These are phyloP conservation scores for Prenolepis imparis DNA, from an alignment of 2,888 invertebrate species.

Conservation along the genomic window DNA sequence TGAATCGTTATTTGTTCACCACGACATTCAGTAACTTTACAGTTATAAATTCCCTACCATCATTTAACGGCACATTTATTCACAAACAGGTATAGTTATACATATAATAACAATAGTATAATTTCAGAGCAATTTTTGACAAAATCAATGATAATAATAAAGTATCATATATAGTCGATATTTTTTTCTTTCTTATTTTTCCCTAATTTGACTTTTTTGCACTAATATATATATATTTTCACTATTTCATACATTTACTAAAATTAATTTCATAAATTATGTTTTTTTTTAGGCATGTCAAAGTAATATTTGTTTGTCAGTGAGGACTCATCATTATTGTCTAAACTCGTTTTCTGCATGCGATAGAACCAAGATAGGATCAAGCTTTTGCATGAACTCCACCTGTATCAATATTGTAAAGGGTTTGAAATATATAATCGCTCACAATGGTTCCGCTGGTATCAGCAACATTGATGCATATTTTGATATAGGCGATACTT, in stretches of 20 bases:
- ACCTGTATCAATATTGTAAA: conserved; percentile 84
- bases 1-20: conserved; percentile 84
- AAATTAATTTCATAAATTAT: conserved; percentile 31
- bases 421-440: conserved; percentile 83
- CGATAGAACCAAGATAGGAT: conserved; percentile 64
- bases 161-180: background rate
- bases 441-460: conserved; percentile 87
- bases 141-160: background rate
- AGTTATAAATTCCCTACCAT: conserved; percentile 78
- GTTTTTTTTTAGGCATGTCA: conserved; percentile 79
- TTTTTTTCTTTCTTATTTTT: background rate
- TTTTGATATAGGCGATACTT: conserved; percentile 85
- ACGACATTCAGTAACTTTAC: conserved; percentile 80
- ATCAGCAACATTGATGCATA: conserved; percentile 84
- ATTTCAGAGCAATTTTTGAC: background rate
- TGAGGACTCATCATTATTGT: conserved; percentile 78
- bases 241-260: conserved; percentile 20
- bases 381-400: conserved; percentile 76
- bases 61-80: conserved; percentile 74
- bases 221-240: background rate
- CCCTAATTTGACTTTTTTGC: background rate
- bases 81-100: conserved; percentile 62
- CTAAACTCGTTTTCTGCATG: conserved; percentile 77
- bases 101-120: background rate
- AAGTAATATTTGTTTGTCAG: conserved; percentile 77